Evolutionary conservation across 2,797 vertebrate genomes (phyloP).

Genomic region (Chrysolophus pictus): DNA sequence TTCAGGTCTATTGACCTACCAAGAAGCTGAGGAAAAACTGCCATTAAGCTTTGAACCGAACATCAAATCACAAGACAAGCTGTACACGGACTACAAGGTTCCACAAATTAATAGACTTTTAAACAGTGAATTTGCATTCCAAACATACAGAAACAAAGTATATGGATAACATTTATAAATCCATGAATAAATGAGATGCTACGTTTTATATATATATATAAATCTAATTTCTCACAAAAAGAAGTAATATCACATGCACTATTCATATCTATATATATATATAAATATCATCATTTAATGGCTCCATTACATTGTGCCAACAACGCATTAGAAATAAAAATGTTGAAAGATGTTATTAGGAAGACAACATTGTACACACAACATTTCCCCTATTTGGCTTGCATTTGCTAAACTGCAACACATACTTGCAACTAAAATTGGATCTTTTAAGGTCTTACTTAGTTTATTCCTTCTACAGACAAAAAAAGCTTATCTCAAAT

Average conservation of each 20-base stretch:
- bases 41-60: not conserved
- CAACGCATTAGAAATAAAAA: not conserved
- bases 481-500: not conserved
- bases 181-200: not conserved
- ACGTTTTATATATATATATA: not conserved
- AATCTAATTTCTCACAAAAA: not conserved
- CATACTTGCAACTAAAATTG: not conserved
- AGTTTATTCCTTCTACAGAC: not conserved
- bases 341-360: not conserved
- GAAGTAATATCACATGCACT: not conserved
- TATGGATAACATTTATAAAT: not conserved
- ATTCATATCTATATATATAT: not conserved
- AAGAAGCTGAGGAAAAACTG: conserved; percentile 83
- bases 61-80: not conserved
- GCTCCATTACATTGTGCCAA: not conserved
- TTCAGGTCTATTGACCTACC: conserved; percentile 98
- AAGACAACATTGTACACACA: not conserved
- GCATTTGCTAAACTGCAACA: not conserved
- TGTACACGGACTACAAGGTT: not conserved
- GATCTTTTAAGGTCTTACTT: not conserved
- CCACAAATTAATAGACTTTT: not conserved
- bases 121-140: not conserved
- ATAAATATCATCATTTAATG: not conserved
- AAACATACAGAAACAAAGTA: conserved; percentile 3
- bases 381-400: not conserved